phyloP scores from a whole-genome alignment of 1,140 invertebrate species.

The Mercenaria mercenaria region DNA sequence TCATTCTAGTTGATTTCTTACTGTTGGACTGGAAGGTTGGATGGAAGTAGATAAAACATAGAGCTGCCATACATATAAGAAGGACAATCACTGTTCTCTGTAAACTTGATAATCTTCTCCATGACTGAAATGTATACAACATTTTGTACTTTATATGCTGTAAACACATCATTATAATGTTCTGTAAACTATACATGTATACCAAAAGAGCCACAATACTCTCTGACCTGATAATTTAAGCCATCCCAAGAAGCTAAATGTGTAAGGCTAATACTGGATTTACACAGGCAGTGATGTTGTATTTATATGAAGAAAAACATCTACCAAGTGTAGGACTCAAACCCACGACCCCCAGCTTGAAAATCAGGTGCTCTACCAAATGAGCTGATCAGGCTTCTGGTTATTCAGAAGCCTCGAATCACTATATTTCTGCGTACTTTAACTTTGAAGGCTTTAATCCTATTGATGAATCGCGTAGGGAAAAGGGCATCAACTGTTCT shows the following conservation, averaged over 20 bases:
- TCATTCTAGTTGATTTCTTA: background rate
- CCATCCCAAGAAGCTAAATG: background rate
- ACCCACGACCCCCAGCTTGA: too few species aligned
- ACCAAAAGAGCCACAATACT: background rate
- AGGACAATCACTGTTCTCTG: conserved; percentile 92
- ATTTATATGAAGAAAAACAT: background rate
- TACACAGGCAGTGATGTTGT: background rate
- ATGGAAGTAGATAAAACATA: conserved; percentile 88
- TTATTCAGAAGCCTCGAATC: too few species aligned
- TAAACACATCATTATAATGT: background rate
- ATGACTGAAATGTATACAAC: conserved; percentile 88
- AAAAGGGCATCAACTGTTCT: too few species aligned
- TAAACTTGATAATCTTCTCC: conserved; percentile 94
- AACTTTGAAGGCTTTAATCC: too few species aligned
- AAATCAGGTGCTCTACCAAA: too few species aligned
- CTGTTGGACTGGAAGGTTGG: conserved; percentile 76
- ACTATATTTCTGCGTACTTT: too few species aligned
- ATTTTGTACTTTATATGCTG: background rate
- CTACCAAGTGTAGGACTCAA: too few species aligned
- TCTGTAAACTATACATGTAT: background rate
- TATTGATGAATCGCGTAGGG: too few species aligned
- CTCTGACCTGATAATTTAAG: background rate
- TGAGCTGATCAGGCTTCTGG: too few species aligned
- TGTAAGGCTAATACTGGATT: background rate
- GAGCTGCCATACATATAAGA: conserved; percentile 86